phyloP scores from a whole-genome alignment of 2,888 invertebrate genomes.

The Halocaridina rubra region DNA sequence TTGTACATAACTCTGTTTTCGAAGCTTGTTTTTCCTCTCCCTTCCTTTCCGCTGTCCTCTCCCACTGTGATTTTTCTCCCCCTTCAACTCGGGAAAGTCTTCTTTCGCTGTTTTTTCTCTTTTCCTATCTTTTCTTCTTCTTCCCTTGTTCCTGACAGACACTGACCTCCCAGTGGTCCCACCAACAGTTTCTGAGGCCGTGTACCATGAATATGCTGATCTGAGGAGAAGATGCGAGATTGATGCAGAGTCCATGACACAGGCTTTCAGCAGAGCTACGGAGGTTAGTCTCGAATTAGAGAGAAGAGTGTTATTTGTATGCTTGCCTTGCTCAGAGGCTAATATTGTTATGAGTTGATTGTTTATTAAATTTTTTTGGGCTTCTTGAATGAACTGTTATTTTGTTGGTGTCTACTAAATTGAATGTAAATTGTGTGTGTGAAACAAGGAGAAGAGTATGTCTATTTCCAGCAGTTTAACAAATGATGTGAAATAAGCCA shows the following conservation, averaged over 20 bases:
- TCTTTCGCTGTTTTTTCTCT: neutral
- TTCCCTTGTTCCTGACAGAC: conserved; percentile 2
- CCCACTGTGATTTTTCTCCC: neutral
- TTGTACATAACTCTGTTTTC: too few relatives aligned
- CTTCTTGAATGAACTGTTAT: too few relatives aligned
- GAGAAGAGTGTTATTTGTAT: too few relatives aligned
- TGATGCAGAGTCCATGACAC: conserved; percentile 80
- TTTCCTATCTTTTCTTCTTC: neutral
- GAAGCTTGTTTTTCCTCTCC: too few relatives aligned
- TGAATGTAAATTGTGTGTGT: too few relatives aligned
- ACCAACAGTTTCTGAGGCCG: conserved; percentile 76
- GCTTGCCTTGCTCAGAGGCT: too few relatives aligned
- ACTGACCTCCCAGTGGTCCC: conserved; percentile 21
- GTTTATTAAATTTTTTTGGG: too few relatives aligned
- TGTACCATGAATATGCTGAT: conserved; percentile 80
- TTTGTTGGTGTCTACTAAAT: too few relatives aligned
- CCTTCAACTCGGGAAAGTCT: neutral
- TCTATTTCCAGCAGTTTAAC: too few relatives aligned
- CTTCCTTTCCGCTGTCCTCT: neutral
- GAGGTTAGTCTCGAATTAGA: conserved; percentile 64
- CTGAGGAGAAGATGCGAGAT: conserved; percentile 80
- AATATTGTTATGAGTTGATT: too few relatives aligned
- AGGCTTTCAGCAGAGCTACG: conserved; percentile 67
- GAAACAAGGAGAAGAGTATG: too few relatives aligned
- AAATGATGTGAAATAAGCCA: too few relatives aligned